These are phyloP conservation scores for Chiridota heheva DNA, from an alignment of 35 echinoderm and acorn worm species.

Conservation along the genomic window DNA sequence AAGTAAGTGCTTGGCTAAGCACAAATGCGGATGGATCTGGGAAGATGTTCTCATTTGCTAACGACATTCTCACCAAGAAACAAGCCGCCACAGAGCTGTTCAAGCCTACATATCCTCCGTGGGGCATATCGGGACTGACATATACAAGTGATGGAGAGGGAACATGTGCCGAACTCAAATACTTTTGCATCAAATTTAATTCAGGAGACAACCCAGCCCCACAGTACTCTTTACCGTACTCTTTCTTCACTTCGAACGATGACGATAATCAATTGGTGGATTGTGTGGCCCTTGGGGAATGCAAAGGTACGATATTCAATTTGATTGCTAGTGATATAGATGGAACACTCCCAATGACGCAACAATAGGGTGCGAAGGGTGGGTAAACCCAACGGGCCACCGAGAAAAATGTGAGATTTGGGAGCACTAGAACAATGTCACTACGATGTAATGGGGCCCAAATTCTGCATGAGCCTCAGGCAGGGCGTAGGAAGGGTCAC, in stretches of 20 bases:
- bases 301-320: too few relatives aligned
- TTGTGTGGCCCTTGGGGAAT: constrained; percentile 36
- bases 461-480: too few relatives aligned
- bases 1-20: constrained; percentile 35
- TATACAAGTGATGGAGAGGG: constrained; percentile 14
- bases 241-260: not conserved
- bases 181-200: constrained; percentile 31
- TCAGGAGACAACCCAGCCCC: not conserved
- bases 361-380: too few relatives aligned
- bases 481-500: too few relatives aligned
- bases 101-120: not conserved
- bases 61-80: constrained; percentile 13
- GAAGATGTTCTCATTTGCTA: not conserved
- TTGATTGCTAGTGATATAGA: too few relatives aligned
- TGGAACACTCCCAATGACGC: too few relatives aligned
- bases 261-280: not conserved
- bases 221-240: constrained; percentile 1
- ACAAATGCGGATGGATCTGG: constrained; percentile 43
- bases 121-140: too few relatives aligned
- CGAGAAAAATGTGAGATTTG: too few relatives aligned
- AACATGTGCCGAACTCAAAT: constrained; percentile 14
- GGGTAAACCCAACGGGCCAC: too few relatives aligned
- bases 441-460: too few relatives aligned
- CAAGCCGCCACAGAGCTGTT: not conserved
- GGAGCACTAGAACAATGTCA: too few relatives aligned